phyloP scores from a whole-genome alignment of 2,888 invertebrate species.

The Gymnocheta viridis region DNA sequence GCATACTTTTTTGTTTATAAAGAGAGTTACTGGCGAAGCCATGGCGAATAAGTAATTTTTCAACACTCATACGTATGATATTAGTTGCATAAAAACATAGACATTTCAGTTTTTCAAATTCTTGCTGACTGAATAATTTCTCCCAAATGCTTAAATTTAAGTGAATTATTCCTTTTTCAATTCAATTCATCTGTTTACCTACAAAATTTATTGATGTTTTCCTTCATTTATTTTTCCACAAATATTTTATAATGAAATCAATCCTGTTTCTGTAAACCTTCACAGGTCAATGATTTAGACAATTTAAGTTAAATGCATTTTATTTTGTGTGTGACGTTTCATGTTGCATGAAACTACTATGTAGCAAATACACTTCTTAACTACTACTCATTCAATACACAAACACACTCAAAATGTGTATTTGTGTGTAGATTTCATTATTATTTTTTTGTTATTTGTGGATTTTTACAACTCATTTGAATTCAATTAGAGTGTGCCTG shows the following conservation, averaged over 20 bases:
- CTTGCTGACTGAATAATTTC: too few relatives aligned
- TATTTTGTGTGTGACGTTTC: neutral
- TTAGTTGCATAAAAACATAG: neutral
- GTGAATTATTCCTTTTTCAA: too few relatives aligned
- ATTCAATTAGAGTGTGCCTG: neutral
- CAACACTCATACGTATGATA: neutral
- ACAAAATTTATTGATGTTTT: neutral
- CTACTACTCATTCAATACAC: neutral
- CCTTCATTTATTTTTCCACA: neutral
- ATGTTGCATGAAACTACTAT: constrained; percentile 12
- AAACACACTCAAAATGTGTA: neutral
- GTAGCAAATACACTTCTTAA: neutral
- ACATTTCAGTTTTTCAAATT: neutral
- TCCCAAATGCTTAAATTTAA: neutral
- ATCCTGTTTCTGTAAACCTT: constrained; percentile 4
- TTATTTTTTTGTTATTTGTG: neutral
- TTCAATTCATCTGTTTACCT: too few relatives aligned
- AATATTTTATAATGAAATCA: constrained; percentile 6
- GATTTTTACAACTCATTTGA: constrained; percentile 7
- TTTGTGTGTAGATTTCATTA: too few relatives aligned
- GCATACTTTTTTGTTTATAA: neutral
- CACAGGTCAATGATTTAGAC: constrained; percentile 59
- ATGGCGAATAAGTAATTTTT: neutral
- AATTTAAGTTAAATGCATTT: constrained; percentile 34
- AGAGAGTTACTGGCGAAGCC: neutral